Conservation (phyloP, 2,113 vertebrate species). For the Lophura nycthemera region DNA sequence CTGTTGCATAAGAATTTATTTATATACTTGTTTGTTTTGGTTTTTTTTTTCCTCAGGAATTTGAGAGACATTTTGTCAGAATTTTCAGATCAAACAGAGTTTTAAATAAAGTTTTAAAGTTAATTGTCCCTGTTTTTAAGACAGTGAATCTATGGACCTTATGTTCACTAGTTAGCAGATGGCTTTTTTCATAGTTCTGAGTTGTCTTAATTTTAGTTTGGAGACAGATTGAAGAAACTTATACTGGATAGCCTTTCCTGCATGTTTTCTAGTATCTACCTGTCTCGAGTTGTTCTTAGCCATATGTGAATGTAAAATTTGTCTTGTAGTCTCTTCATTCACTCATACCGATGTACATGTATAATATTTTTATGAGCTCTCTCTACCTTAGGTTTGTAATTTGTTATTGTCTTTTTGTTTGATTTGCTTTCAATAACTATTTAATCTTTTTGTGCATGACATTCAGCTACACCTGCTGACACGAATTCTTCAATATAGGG, state of each 20-base stretch:
- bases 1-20: not conserved
- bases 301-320: constrained; percentile 22
- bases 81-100: not conserved
- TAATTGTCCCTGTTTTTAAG: constrained; percentile 4
- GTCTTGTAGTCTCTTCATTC: not conserved
- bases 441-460: not conserved
- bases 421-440: not conserved
- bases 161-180: constrained; percentile 56
- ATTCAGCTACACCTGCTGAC: not conserved
- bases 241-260: constrained; percentile 3
- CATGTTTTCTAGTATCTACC: constrained; percentile 34
- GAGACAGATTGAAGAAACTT: constrained; percentile 40
- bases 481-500: not conserved
- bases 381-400: not conserved
- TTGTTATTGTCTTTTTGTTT: not conserved
- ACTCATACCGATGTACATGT: not conserved
- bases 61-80: not conserved
- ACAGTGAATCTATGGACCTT: not conserved
- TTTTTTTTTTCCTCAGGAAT: not conserved
- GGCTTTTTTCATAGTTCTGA: constrained; percentile 31
- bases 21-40: too few relatives aligned
- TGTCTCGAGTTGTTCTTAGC: constrained; percentile 23
- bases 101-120: not conserved
- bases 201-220: constrained; percentile 49
- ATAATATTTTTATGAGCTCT: not conserved